Conservation (phyloP, 92 coral and sea anemone genomes). For the Palythoa grandis region DNA sequence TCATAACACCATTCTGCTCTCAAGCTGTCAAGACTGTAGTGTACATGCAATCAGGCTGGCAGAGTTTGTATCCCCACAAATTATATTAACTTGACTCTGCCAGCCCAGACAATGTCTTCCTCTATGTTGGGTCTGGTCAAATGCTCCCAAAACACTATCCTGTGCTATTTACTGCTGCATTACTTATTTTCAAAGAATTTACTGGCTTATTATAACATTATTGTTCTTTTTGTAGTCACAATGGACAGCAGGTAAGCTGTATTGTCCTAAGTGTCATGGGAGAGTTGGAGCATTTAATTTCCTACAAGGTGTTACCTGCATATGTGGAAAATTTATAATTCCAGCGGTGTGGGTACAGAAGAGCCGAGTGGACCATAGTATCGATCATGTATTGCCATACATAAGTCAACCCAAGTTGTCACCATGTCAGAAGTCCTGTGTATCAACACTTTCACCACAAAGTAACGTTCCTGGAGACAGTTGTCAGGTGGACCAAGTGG, state of each 20-base stretch:
- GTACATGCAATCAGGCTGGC: too few species aligned
- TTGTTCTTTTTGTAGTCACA: conserved; percentile 54
- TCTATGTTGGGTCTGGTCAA: too few species aligned
- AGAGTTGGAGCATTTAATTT: conserved; percentile 94
- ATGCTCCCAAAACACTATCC: too few species aligned
- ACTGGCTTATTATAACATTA: not conserved
- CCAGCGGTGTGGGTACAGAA: conserved; percentile 97
- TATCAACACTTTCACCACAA: not conserved
- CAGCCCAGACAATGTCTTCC: too few species aligned
- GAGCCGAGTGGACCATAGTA: conserved; percentile 75
- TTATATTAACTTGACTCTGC: too few species aligned
- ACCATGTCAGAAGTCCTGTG: not conserved
- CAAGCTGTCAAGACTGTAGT: too few species aligned
- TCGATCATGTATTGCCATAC: conserved; percentile 1
- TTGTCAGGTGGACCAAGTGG: not conserved
- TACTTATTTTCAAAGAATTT: not conserved
- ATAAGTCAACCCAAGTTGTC: conserved; percentile 19
- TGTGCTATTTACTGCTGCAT: too few species aligned
- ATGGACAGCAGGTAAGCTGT: conserved; percentile 90
- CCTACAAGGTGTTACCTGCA: conserved; percentile 79
- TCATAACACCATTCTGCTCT: too few species aligned
- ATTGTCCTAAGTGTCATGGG: conserved; percentile 83
- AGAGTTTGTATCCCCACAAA: too few species aligned
- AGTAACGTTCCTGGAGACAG: not conserved
- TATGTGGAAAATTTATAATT: conserved; percentile 77